Base-by-base conservation (phyloP, 2,113 vertebrate species). In the Lathamus discolor region DNA sequence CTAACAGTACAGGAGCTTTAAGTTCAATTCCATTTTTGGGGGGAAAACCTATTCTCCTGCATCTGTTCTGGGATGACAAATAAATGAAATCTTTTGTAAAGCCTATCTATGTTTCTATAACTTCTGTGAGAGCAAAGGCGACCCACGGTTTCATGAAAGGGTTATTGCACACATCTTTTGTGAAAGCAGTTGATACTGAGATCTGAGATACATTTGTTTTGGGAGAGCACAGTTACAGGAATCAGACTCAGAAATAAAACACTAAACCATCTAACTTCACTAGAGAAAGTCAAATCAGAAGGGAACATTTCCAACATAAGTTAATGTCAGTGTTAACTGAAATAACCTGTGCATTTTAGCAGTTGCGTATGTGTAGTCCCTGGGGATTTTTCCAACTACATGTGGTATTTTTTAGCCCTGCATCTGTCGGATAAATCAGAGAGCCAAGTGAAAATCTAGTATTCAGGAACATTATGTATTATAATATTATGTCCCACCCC, bases 401-500 rank as follows among this genome's bases (percentile, higher is more conserved):
- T 29, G 29, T 86, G 85, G 11, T 29, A 5, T 13, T 8, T 20
- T 73, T 31, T 27, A 0, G 9, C 39, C 31, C 22, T 51, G 59
- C 79, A 93, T 88, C 77, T 94, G 92, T 94, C 85, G 92, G 63
- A 89, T 89, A 92, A 89, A 92, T 80, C 62, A 95, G 76, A 68
- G 70, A 39, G 59, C 28, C 62, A 77, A 89, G 80, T 41, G 77
- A 95, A 95, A 95, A 76, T 77, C 39, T 72, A 85, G 44, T 76
- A 73, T 87, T 75, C 37, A 39, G 91, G 85, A 94, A 75, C 90
- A 69, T 66, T 80, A 51, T 78, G 73, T 90, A 76, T 86, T 81
- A 41, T 80, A 91, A 91, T 66, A 84, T 83, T 92, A 86, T 96
- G 87, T 75, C 89, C 91, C 83, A 84, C 11, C 33, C 76, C 76